These are phyloP conservation scores for Peromyscus leucopus DNA, from an alignment of 2,113 vertebrate genomes.

Conservation along the genomic window DNA sequence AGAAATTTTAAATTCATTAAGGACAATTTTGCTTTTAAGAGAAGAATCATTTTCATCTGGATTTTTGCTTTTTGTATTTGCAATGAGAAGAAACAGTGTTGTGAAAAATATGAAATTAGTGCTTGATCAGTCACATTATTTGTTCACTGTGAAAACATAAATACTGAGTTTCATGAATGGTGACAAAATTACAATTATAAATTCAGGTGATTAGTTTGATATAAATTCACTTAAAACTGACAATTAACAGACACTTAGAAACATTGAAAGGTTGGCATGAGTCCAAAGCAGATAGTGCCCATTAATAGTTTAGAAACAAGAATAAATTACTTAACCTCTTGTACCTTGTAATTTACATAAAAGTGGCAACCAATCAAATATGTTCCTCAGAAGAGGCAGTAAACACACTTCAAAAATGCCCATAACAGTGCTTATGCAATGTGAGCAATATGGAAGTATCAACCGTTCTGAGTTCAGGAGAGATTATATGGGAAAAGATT, in stretches of 20 bases:
- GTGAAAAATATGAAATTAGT: background rate
- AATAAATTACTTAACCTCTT: background rate
- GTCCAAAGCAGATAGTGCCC: background rate
- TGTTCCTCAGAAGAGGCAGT: accelerated
- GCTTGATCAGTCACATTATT: background rate
- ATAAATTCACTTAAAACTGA: background rate
- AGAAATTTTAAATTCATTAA: background rate
- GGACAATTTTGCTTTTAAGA: background rate
- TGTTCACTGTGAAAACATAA: background rate
- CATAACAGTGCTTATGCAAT: background rate
- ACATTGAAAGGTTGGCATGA: background rate
- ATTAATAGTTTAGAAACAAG: background rate
- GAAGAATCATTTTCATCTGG: background rate
- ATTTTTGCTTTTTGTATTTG: background rate
- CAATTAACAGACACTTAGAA: background rate
- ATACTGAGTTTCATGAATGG: background rate
- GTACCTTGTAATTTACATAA: background rate
- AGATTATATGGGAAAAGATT: background rate
- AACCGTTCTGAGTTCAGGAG: background rate
- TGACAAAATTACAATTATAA: too few species aligned
- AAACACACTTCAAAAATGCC: accelerated
- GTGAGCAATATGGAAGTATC: background rate
- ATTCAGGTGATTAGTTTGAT: background rate
- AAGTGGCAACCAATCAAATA: background rate
- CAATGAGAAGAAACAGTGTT: background rate